Evolutionary conservation across 37 sponge, comb jelly and placozoan genomes (phyloP).

Genomic region (Beroe forskalii): DNA sequence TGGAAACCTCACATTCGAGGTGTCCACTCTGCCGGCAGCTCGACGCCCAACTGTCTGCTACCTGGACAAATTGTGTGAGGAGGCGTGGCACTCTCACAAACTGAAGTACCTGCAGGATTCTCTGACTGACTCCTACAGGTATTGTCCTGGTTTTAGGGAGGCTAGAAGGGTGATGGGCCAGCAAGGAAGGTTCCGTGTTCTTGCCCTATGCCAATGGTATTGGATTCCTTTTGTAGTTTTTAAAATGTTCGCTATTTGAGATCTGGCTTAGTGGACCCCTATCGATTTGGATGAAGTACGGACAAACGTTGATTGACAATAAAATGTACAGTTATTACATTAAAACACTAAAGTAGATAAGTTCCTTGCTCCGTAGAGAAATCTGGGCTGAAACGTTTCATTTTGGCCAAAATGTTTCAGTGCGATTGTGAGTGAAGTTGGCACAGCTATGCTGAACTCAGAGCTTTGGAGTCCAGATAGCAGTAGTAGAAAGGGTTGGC

Average conservation of each 20-base stretch:
- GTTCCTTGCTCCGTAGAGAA: too few species aligned
- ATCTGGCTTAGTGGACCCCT: too few species aligned
- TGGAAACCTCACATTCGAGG: neutral
- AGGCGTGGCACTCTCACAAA: constrained; percentile 38
- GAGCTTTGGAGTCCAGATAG: neutral
- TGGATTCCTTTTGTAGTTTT: too few species aligned
- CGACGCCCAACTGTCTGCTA: constrained; percentile 41
- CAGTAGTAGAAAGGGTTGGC: neutral
- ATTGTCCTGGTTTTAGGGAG: neutral
- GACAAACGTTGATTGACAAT: too few species aligned
- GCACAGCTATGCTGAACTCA: neutral
- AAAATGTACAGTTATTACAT: too few species aligned
- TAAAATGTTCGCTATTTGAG: too few species aligned
- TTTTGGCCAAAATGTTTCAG: neutral
- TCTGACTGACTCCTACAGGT: constrained; percentile 21
- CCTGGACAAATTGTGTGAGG: neutral
- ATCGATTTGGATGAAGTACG: too few species aligned
- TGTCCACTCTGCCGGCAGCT: neutral
- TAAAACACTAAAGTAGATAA: too few species aligned
- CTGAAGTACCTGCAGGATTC: constrained; percentile 9
- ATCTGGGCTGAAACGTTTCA: too few species aligned
- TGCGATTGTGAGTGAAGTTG: neutral
- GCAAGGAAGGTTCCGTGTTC: too few species aligned
- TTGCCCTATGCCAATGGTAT: too few species aligned
- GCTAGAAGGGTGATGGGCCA: too few species aligned